Percentiles rank a stretch among this genome's conserved stretches.
These are phyloP conservation scores for Lasius platythorax DNA, from an alignment of 2,888 invertebrate genomes.

Conservation along the genomic window DNA sequence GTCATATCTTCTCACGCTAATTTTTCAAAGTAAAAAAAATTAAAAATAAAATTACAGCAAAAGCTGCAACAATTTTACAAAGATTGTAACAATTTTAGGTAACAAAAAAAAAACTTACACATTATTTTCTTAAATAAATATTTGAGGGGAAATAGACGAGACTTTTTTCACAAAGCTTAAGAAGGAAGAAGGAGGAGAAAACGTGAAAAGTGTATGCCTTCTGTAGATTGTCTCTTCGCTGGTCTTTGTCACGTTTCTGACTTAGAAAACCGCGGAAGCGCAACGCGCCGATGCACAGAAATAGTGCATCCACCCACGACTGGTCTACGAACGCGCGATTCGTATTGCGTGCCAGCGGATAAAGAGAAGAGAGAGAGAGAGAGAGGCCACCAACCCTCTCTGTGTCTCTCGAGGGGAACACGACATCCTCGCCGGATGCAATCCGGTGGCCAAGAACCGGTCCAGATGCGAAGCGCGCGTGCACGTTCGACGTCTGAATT, in stretches of 20 bases:
- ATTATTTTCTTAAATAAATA: background rate
- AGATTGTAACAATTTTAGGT: background rate
- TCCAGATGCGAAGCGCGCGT: conserved; percentile 61
- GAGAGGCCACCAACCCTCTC: conserved; percentile 1
- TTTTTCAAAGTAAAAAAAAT: no score
- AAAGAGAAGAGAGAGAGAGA: background rate
- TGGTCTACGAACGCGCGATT: conserved; percentile 1
- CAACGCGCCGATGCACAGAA: background rate
- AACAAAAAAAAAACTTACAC: background rate
- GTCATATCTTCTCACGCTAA: background rate
- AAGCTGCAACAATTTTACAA: background rate
- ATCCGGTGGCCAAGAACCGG: conserved; percentile 60
- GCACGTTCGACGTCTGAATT: conserved; percentile 24
- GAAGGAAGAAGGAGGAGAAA: background rate
- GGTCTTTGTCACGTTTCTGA: background rate
- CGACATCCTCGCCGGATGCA: conserved; percentile 33
- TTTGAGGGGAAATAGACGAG: background rate
- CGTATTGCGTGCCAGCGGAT: conserved; percentile 2
- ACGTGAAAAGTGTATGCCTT: background rate
- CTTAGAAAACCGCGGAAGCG: background rate
- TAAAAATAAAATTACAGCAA: background rate
- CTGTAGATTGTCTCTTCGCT: background rate
- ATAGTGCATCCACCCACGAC: background rate
- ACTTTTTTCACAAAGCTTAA: background rate
- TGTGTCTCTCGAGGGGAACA: background rate